These are phyloP conservation scores for Hydrolagus affinis DNA, from an alignment of 2,113 vertebrate species.

Conservation along the genomic window DNA sequence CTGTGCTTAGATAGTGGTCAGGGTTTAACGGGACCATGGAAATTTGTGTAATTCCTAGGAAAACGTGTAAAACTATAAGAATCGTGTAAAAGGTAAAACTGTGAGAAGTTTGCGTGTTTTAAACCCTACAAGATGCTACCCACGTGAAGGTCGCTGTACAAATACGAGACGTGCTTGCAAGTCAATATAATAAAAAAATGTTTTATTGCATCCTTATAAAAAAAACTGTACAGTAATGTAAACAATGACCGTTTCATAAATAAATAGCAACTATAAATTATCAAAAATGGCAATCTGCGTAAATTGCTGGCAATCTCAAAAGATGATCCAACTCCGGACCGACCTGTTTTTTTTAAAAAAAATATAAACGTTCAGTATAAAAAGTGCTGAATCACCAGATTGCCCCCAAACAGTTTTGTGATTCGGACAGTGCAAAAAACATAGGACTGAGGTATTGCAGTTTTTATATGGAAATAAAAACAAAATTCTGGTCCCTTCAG, in stretches of 20 bases:
- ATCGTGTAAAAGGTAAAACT: no score
- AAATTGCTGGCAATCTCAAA: not conserved
- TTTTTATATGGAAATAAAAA: not conserved
- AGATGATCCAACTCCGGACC: no score
- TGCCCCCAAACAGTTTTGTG: slow-evolving; percentile 16
- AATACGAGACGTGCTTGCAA: no score
- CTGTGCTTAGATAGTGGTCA: no score
- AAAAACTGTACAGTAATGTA: slow-evolving; percentile 8
- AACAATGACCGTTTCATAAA: not conserved
- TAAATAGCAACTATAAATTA: slow-evolving; percentile 30
- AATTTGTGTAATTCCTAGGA: no score
- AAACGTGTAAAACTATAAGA: no score
- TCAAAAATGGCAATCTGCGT: slow-evolving; percentile 12
- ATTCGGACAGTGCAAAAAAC: slow-evolving; percentile 16
- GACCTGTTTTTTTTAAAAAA: no score
- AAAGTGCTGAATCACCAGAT: slow-evolving; percentile 19
- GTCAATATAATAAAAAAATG: not conserved
- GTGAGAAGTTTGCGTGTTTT: no score
- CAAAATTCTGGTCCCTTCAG: not conserved
- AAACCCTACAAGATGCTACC: no score
- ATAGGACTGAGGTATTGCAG: slow-evolving; percentile 12
- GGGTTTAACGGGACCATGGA: no score
- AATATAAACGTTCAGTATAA: not conserved
- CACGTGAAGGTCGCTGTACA: no score
- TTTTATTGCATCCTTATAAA: slow-evolving; percentile 21